These are phyloP conservation scores for Sipha flava DNA, from an alignment of 1,140 invertebrate genomes.

Conservation along the genomic window DNA sequence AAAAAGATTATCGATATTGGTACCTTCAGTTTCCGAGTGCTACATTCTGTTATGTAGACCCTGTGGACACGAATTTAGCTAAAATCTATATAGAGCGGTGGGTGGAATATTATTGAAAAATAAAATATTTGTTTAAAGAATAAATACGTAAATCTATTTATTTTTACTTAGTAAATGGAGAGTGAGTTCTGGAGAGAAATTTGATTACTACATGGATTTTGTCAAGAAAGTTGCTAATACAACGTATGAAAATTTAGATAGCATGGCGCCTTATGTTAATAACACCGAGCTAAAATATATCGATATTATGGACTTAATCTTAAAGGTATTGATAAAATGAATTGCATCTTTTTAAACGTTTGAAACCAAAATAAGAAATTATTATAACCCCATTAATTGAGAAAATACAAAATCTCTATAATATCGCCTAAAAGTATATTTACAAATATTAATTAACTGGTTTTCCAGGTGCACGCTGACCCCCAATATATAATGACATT, in stretches of 20 bases:
- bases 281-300: constrained; percentile 45
- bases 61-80: constrained; percentile 42
- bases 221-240: constrained; percentile 46
- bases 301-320: constrained; percentile 44
- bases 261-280: constrained; percentile 45
- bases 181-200: constrained; percentile 32
- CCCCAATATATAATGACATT: constrained; percentile 34
- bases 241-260: constrained; percentile 45
- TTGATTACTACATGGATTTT: constrained; percentile 44
- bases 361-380: too few species aligned
- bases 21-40: constrained; percentile 48
- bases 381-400: too few species aligned
- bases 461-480: constrained; percentile 31
- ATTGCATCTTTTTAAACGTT: background rate
- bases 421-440: too few species aligned
- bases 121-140: background rate
- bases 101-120: background rate
- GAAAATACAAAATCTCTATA: too few species aligned
- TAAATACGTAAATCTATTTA: background rate
- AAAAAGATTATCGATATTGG: constrained; percentile 54
- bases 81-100: constrained; percentile 16
- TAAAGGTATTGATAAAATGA: background rate
- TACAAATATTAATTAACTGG: too few species aligned
- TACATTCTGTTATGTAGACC: constrained; percentile 47
- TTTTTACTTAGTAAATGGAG: constrained; percentile 34